A percentile compares a stretch with the other conserved stretches of the same genome.
Conservation (phyloP, 2,113 vertebrate genomes). For the Morone saxatilis region DNA sequence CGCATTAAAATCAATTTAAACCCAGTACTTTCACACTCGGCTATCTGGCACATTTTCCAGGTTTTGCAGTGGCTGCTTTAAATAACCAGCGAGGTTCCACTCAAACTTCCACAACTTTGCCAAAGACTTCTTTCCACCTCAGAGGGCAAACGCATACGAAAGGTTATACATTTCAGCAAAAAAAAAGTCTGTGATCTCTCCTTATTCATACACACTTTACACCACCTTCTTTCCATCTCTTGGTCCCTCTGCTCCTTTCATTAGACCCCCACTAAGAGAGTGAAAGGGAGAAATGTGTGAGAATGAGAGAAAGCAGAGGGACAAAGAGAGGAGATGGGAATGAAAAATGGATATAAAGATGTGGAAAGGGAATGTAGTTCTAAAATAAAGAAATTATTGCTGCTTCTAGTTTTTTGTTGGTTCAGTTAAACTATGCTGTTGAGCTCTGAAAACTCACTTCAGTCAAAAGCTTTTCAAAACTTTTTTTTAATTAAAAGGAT, state of each 20-base stretch:
- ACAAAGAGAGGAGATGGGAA: slow-evolving; percentile 3
- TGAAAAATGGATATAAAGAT: background rate
- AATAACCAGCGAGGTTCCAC: slow-evolving; percentile 59
- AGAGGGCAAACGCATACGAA: slow-evolving; percentile 29
- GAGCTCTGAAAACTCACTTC: background rate
- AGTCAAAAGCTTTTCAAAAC: background rate
- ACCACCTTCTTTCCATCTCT: slow-evolving; percentile 3
- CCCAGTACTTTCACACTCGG: slow-evolving; percentile 57
- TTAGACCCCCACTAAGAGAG: slow-evolving; percentile 54
- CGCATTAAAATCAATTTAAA: slow-evolving; percentile 66
- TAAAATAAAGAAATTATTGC: background rate
- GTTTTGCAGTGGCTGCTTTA: slow-evolving; percentile 56
- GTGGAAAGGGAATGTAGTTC: background rate
- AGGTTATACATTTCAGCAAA: slow-evolving; percentile 33
- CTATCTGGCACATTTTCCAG: slow-evolving; percentile 36
- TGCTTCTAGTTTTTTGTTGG: background rate
- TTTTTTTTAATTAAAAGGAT: background rate
- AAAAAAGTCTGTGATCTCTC: slow-evolving; percentile 43
- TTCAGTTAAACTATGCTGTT: background rate
- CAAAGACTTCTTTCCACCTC: slow-evolving; percentile 10
- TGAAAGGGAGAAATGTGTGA: background rate
- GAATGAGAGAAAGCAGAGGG: background rate
- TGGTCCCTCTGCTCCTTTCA: slow-evolving; percentile 42
- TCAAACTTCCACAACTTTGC: slow-evolving; percentile 55
- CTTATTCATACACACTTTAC: slow-evolving; percentile 15